Percentiles rank a stretch among this genome's conserved stretches.
phyloP scores from a whole-genome alignment of 2,113 vertebrate species.

The Xenopus borealis region DNA sequence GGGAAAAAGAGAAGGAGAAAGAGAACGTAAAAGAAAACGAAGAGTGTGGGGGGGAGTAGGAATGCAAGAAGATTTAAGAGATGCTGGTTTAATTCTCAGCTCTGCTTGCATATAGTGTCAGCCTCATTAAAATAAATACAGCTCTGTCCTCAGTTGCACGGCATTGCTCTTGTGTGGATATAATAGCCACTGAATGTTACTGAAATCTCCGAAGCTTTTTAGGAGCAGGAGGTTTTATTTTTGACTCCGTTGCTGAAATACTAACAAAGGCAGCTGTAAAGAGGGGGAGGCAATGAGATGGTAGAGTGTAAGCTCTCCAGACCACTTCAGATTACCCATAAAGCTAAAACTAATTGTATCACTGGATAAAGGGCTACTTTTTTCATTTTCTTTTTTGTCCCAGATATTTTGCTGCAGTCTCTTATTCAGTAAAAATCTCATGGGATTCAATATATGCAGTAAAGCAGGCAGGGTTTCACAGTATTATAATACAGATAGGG shows the following conservation, averaged over 20 bases:
- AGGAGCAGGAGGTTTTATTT: no score
- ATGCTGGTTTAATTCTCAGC: conserved; percentile 16
- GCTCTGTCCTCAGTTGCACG: neutral
- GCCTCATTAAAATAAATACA: conserved; percentile 19
- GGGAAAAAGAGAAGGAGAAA: neutral
- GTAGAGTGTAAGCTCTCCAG: conserved; percentile 15
- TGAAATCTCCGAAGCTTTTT: neutral
- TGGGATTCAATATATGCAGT: conserved; percentile 8
- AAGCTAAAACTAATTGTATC: neutral
- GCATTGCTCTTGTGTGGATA: neutral
- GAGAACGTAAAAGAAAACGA: neutral
- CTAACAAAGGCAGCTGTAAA: neutral
- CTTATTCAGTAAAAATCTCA: conserved; percentile 1
- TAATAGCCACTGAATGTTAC: conserved; percentile 17
- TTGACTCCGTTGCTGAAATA: neutral
- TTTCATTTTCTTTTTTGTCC: no score
- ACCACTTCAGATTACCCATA: neutral
- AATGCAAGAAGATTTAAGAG: conserved; percentile 12
- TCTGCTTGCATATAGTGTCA: neutral
- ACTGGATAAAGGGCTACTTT: neutral
- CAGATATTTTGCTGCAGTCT: neutral
- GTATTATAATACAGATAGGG: no score
- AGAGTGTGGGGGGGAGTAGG: neutral
- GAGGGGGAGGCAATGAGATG: neutral
- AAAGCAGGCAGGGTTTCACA: neutral